Conservation (phyloP, 2,888 invertebrate genomes). For the Anorthoa munda region DNA sequence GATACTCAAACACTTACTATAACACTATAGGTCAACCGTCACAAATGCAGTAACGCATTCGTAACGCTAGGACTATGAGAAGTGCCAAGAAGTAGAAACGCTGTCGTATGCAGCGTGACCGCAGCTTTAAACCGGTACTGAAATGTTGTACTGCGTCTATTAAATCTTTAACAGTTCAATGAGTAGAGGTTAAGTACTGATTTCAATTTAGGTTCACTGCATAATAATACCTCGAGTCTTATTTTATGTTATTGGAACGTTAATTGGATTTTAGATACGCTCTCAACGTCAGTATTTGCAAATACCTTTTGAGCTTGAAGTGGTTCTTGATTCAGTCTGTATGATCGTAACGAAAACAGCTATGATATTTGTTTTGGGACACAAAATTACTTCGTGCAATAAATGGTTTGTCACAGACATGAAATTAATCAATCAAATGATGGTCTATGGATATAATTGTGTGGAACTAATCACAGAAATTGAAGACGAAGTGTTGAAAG, state of each 20-base stretch:
- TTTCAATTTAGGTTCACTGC: constrained; percentile 70
- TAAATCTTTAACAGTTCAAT: constrained; percentile 76
- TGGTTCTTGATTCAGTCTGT: not conserved
- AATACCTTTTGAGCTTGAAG: not conserved
- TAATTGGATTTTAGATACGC: constrained; percentile 13
- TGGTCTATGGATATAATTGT: constrained; percentile 26
- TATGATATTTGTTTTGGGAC: constrained; percentile 1
- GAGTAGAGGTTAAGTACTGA: constrained; percentile 74
- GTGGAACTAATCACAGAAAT: constrained; percentile 39
- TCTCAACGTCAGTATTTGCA: constrained; percentile 3
- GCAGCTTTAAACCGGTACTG: constrained; percentile 53
- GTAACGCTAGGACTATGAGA: constrained; percentile 33
- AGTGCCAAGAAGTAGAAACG: constrained; percentile 31
- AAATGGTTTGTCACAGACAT: constrained; percentile 20
- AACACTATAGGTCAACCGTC: constrained; percentile 48
- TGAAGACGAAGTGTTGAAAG: constrained; percentile 19
- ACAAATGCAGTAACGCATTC: constrained; percentile 48
- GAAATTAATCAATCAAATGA: constrained; percentile 30
- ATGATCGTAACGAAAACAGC: not conserved
- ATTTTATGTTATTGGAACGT: constrained; percentile 17
- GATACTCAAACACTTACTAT: constrained; percentile 15
- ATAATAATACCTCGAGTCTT: constrained; percentile 27
- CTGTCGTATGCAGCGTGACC: constrained; percentile 33
- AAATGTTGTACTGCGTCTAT: constrained; percentile 63
- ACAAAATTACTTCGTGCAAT: not conserved